Base-by-base conservation (phyloP, 2,888 invertebrate species). In the Hypena proboscidalis region DNA sequence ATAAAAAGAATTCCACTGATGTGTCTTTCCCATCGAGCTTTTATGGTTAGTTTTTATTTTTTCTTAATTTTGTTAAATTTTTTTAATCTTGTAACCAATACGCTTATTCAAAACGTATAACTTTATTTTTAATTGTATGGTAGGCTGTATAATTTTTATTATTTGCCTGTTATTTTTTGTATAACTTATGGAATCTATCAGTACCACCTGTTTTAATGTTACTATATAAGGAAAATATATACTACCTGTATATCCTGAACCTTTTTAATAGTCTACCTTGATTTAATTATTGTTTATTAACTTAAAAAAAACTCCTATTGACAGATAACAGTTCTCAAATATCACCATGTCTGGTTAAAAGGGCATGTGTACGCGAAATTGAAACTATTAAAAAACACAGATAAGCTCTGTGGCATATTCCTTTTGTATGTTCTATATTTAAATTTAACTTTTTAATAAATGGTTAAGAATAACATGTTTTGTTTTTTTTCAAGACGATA, bases 1-100 rank as follows among this genome's bases (percentile, higher is more conserved):
- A 90, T 50, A 89, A 90, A 55, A 89, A 90, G 43, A 90, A 91
- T 72, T 75, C 85, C 4, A 81, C 88, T 1, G 81, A 80, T 50
- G 85, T 86, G 34, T 87, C 85, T 4, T 86, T 77, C 38, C 87
- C 88, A 1, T 67, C 69, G 11, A 73, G 70, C 47, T 85, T 78
- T 63, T 72, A 67, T 60, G 89, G 89, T 88, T 67, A 79, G 87
- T 88, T 51, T 44, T 54, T 52, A 32, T 37, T 46, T 54, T 48
- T 42, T 50, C 20, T 19, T 23, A 15, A 25, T 30, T 27, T 29
- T 52, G 8, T 43, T 22, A 13, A 2, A 4, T 14, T 22, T 14
- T 13, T 23, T 21, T 4, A n/a, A n/a, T n/a, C n/a, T n/a, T n/a
- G n/a, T n/a, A n/a, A n/a, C n/a, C n/a, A n/a, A n/a, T n/a, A n/a